A percentile compares a stretch with the other conserved stretches of the same genome.
Conservation (phyloP, 2,888 invertebrate genomes). For the Graphium colonna region DNA sequence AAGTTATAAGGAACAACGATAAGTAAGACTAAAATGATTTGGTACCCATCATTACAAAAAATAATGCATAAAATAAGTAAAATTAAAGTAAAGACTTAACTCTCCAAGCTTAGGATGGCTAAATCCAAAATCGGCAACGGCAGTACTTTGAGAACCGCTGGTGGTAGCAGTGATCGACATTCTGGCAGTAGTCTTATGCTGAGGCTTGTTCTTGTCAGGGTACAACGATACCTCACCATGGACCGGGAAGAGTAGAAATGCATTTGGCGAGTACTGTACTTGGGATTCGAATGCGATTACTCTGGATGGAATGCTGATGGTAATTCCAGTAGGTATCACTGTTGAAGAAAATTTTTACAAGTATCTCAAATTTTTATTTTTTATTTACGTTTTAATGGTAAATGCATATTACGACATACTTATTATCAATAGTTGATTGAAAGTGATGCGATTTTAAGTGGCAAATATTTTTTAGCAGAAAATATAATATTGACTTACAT, state of each 20-base stretch:
- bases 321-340: slow-evolving; percentile 71
- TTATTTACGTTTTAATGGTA: too few species aligned
- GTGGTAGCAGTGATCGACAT: slow-evolving; percentile 75
- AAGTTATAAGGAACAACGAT: too few species aligned
- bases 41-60: too few species aligned
- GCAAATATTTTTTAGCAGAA: too few species aligned
- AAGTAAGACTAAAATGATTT: too few species aligned
- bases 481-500: slow-evolving; percentile 72
- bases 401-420: too few species aligned
- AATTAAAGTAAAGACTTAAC: slow-evolving; percentile 50
- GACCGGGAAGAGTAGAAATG: slow-evolving; percentile 77
- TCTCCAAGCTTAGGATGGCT: slow-evolving; percentile 84
- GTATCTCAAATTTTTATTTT: too few species aligned
- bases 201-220: slow-evolving; percentile 85
- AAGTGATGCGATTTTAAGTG: too few species aligned
- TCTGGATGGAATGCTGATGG: slow-evolving; percentile 84
- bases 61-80: too few species aligned
- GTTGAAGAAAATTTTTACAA: too few species aligned
- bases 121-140: slow-evolving; percentile 81
- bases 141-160: slow-evolving; percentile 66
- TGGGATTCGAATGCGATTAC: slow-evolving; percentile 82
- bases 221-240: slow-evolving; percentile 83
- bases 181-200: slow-evolving; percentile 82
- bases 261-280: slow-evolving; percentile 65
- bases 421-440: too few species aligned